These are phyloP conservation scores for Agrochola lychnidis DNA, from an alignment of 2,888 invertebrate species.

Conservation along the genomic window DNA sequence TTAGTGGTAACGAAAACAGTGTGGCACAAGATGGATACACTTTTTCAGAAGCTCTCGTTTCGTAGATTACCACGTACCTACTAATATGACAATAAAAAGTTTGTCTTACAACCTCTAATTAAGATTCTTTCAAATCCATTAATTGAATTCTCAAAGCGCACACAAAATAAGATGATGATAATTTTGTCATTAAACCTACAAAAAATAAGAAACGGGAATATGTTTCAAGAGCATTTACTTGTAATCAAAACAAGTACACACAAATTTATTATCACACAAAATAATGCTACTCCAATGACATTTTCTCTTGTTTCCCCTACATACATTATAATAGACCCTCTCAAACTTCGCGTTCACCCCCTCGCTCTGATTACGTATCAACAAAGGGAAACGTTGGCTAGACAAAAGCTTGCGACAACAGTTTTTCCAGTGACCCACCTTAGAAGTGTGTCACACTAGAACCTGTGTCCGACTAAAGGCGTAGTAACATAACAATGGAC, in stretches of 20 bases:
- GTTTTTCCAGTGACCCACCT: slow-evolving; percentile 63
- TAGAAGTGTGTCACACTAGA: slow-evolving; percentile 59
- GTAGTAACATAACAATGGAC: slow-evolving; percentile 45
- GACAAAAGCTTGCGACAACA: slow-evolving; percentile 56
- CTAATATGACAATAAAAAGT: neutral
- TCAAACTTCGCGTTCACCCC: slow-evolving; percentile 31
- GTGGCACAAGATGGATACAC: neutral
- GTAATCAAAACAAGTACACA: neutral
- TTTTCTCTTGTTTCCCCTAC: slow-evolving; percentile 3
- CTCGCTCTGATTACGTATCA: slow-evolving; percentile 49
- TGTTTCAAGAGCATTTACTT: neutral
- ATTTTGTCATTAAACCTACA: no score
- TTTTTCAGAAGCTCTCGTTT: neutral
- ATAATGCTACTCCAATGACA: neutral
- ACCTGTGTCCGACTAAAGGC: slow-evolving; percentile 31
- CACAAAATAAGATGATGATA: neutral
- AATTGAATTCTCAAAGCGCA: neutral
- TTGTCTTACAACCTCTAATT: neutral
- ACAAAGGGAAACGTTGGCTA: slow-evolving; percentile 52
- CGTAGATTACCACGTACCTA: neutral
- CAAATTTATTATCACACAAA: neutral
- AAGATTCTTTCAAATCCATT: no score
- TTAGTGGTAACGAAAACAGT: neutral
- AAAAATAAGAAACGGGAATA: neutral
- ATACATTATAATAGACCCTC: slow-evolving; percentile 18